phyloP scores from a whole-genome alignment of 2,888 invertebrate species.

The Lasioglossum oenotherae region DNA sequence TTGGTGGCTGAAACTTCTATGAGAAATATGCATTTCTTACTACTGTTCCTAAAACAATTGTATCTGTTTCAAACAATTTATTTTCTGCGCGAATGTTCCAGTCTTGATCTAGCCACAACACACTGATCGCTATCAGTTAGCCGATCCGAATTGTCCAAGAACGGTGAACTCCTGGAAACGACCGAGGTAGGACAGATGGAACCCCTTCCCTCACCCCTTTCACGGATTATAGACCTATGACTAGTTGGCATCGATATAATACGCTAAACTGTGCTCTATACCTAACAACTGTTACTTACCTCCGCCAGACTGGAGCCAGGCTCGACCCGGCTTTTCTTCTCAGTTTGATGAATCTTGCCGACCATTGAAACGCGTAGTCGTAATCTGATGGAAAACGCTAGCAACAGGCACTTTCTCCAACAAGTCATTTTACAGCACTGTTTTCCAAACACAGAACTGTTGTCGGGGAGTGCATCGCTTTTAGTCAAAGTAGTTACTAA shows the following conservation, averaged over 20 bases:
- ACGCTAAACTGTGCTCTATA: not conserved
- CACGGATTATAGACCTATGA: not conserved
- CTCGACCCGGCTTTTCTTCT: not conserved
- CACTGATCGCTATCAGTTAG: too few relatives aligned
- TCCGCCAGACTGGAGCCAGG: not conserved
- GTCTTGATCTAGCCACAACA: too few relatives aligned
- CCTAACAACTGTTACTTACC: not conserved
- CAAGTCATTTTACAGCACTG: not conserved
- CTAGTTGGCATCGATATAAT: not conserved
- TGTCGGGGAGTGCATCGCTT: too few relatives aligned
- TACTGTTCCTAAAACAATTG: too few relatives aligned
- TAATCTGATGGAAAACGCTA: not conserved
- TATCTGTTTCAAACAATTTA: too few relatives aligned
- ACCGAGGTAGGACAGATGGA: not conserved
- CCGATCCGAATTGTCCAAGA: not conserved
- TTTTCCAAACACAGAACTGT: not conserved
- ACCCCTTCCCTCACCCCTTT: not conserved
- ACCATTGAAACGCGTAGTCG: too few relatives aligned
- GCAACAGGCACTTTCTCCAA: not conserved
- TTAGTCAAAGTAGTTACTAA: too few relatives aligned
- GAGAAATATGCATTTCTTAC: too few relatives aligned
- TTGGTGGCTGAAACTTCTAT: too few relatives aligned
- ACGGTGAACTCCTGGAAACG: not conserved
- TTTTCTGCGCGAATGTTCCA: too few relatives aligned
- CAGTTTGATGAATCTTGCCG: not conserved